Evolutionary conservation across 53 echinoderm and acorn worm species (phyloP), one percentile per base, ranked within the genome.

Genomic region (Actinopyga echinites): DNA sequence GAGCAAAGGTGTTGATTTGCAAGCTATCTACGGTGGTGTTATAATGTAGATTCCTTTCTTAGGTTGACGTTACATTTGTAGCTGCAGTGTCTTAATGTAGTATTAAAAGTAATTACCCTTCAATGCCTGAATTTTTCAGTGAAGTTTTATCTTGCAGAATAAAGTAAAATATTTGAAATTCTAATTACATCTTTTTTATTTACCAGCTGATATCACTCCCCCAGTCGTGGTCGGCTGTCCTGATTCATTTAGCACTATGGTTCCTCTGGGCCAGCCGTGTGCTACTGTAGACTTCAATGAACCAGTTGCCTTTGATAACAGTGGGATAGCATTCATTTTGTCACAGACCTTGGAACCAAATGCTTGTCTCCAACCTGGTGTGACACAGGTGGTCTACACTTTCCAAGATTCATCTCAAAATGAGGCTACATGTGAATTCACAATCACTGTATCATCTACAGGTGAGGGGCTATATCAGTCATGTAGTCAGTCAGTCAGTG

Each of bases 391-490:
- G 38, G 44, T 66, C 21, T 91, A 91, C 75, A 88, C 79, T 1
- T 91, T 91, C 40, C 78, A 59, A 23, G 91, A 91, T 65, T 80
- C 75, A 30, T 75, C 85, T 17, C 88, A 88, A 45, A 91, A 91
- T 43, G 8, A 19, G 0, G 88, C 88, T 26, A 33, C 15, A 0
- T 89, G 89, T 82, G 60, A 21, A 38, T 89, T 89, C 49, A 71
- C 59, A 30, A 80, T 89, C 74, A 85, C 68, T 40, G 69, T 89
- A 32, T 17, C 23, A 17, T 49, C 49, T 1, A 1, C 49, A 49
- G 49, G 49, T 49, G 49, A 49, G 49, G 17, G 49, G 7, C 17
- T 49, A 17, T 1, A 49, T n/a, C n/a, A n/a, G n/a, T n/a, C n/a
- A n/a, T n/a, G n/a, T n/a, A n/a, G n/a, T n/a, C n/a, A n/a, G n/a